A percentile compares a stretch with the other conserved stretches of the same genome.
Conservation (phyloP, 2,888 invertebrate species). For the Uropetala carovei region DNA sequence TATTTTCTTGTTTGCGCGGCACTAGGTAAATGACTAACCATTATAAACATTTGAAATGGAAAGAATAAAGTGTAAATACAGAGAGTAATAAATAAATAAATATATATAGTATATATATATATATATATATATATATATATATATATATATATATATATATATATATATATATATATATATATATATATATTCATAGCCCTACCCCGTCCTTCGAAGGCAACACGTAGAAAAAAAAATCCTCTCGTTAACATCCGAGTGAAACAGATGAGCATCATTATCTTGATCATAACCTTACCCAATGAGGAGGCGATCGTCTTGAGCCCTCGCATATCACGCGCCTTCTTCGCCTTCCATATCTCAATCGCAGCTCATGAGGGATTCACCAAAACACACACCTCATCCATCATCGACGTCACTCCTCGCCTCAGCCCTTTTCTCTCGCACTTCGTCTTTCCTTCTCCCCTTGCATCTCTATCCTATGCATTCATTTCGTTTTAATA, state of each 20-base stretch:
- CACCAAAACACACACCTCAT: not conserved
- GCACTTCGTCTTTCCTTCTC: not conserved
- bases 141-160: not conserved
- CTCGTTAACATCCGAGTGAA: slow-evolving; percentile 2
- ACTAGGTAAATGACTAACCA: too few relatives aligned
- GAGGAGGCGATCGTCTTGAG: not conserved
- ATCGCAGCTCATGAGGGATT: not conserved
- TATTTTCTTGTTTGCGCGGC: too few relatives aligned
- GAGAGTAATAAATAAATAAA: too few relatives aligned
- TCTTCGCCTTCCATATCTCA: not conserved
- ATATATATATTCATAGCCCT: not conserved
- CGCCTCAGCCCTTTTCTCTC: not conserved
- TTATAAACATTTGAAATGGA: too few relatives aligned
- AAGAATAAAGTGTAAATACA: too few relatives aligned
- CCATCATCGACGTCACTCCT: not conserved
- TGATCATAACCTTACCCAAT: slow-evolving; percentile 29
- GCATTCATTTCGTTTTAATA: not conserved
- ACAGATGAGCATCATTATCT: not conserved
- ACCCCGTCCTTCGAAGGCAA: not conserved
- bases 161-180: not conserved
- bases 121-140: not conserved
- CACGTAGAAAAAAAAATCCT: not conserved
- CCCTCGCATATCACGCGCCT: not conserved
- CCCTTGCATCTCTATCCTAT: not conserved
- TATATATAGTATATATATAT: not conserved